These are phyloP conservation scores for Bolborhynchus lineola DNA, from an alignment of 2,113 vertebrate genomes.

Conservation along the genomic window DNA sequence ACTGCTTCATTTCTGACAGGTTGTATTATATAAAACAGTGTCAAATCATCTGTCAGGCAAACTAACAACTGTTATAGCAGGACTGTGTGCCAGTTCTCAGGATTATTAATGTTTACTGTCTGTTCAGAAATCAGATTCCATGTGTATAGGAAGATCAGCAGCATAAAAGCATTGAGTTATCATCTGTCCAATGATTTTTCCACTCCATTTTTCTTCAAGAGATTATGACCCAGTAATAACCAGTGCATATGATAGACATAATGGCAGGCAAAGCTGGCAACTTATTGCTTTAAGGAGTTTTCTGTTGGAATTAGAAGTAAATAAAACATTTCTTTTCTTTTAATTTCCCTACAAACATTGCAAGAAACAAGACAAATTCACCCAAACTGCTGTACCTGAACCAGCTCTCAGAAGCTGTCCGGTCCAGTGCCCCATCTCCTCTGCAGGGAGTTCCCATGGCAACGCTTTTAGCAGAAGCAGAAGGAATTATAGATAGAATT, in stretches of 20 bases:
- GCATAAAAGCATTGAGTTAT: background rate
- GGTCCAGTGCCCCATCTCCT: background rate
- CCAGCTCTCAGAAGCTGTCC: background rate
- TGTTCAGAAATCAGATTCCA: background rate
- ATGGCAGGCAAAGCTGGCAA: background rate
- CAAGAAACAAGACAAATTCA: background rate
- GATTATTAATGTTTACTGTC: background rate
- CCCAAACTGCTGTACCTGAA: background rate
- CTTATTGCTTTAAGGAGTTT: background rate
- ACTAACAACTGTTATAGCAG: background rate
- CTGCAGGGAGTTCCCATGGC: slow-evolving; percentile 59
- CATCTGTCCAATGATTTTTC: background rate
- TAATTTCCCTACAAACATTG: background rate
- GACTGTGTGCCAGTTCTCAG: background rate
- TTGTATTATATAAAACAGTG: background rate
- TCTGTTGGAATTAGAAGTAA: background rate
- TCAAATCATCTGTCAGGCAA: background rate
- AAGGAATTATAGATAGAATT: background rate
- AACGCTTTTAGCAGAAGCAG: slow-evolving; percentile 41
- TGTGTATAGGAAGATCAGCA: background rate
- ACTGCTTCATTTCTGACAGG: background rate
- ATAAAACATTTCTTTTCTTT: background rate
- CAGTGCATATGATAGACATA: slow-evolving; percentile 6
- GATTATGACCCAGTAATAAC: background rate
- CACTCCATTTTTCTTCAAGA: background rate